Evolutionary conservation across 2,113 vertebrate species (phyloP).

Genomic region (Malurus melanocephalus): DNA sequence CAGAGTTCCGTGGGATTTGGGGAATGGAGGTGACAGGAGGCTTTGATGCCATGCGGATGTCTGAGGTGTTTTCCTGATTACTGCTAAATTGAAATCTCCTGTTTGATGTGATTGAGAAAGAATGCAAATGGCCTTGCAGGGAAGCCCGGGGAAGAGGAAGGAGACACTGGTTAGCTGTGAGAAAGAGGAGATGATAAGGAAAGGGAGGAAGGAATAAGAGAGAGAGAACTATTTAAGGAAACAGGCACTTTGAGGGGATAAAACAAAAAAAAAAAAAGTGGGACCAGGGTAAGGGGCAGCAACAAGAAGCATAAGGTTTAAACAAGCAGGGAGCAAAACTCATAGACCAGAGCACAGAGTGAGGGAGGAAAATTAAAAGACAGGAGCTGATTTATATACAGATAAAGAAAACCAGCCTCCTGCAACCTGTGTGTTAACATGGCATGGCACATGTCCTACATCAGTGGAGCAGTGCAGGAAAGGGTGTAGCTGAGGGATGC

Average conservation of each 20-base stretch:
- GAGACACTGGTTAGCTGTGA: neutral
- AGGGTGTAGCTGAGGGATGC: conserved; percentile 14
- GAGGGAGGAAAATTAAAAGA: neutral
- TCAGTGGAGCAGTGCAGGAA: neutral
- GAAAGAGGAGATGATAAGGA: neutral
- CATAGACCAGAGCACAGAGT: neutral
- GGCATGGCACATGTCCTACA: neutral
- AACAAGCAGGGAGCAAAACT: neutral
- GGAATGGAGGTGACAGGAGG: neutral
- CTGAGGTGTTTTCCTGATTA: conserved; percentile 17
- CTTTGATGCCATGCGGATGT: neutral
- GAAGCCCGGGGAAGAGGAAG: neutral
- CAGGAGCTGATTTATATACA: neutral
- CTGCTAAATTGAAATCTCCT: conserved; percentile 24
- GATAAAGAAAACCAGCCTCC: neutral
- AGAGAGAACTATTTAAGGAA: neutral
- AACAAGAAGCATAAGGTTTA: neutral
- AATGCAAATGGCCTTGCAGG: neutral
- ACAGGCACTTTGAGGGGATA: neutral
- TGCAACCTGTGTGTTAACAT: neutral
- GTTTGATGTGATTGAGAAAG: conserved; percentile 17
- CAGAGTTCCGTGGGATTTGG: neutral
- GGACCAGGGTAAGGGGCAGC: neutral
- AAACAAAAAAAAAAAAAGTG: neutral
- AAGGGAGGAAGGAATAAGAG: neutral